Base-by-base conservation (phyloP, 1,140 invertebrate genomes). In the Drosophila lacertosa region DNA sequence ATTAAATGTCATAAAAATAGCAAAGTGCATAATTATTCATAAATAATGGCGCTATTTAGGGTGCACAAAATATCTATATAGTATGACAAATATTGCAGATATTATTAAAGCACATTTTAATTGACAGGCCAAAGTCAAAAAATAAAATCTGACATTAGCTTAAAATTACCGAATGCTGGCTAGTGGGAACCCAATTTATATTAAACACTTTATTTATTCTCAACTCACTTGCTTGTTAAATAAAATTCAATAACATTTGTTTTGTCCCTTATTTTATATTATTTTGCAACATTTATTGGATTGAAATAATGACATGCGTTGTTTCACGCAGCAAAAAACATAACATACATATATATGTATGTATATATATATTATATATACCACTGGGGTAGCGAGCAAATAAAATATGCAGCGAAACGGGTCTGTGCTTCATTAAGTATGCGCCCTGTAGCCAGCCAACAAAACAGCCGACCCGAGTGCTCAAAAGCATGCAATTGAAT, bases 401-500 rank as follows among this genome's bases (percentile, higher is more conserved):
- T 84, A 75, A 79, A 83, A 83, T 84, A 83, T 86, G 67, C 76
- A 84, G 24, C 58, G 74, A 73, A 74, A 74, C 77, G 72, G 70
- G 70, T 66, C 45, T 60, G 72, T 66, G 82, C 74, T 78, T 82
- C 82, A 89, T 88, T 82, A 89, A 82, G 74, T 88, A 88, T 88
- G 83, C 82, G 82, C 67, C 82, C 67, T 81, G 82, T 68, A 65
- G 77, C 81, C 63, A 58, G 44, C 81, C 63, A 58, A 37, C 45
- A 55, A 77, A 74, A 69, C 79, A 74, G 66, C 65, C 72, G 66
- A 74, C 63, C 65, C 72, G 66, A 74, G 69, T 75, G 77, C 82
- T 81, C 50, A 37, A 86, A 86, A 88, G 74, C 78, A 69, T 88
- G 78, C 82, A 88, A 88, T 88, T 88, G 82, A 88, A 88, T 88